Evolutionary conservation across 2,797 vertebrate species (phyloP).

Genomic region (Microctenopoma steveboyesi): DNA sequence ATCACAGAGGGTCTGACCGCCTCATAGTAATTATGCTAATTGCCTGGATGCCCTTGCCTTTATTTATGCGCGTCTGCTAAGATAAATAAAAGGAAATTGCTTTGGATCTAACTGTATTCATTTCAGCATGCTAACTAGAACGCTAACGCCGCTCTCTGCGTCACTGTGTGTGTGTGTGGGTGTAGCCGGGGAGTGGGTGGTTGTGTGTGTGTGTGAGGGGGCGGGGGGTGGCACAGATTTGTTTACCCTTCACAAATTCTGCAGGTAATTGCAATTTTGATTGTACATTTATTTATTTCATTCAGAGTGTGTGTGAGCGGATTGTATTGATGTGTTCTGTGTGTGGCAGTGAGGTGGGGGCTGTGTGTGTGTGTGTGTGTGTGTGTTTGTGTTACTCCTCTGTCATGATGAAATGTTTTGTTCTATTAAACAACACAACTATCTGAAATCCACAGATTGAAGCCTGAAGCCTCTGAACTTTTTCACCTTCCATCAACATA

Average conservation of each 20-base stretch:
- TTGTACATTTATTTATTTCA: slow-evolving; percentile 96
- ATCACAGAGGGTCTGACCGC: slow-evolving; percentile 97
- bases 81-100: slow-evolving; percentile 99
- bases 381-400: slow-evolving; percentile 34
- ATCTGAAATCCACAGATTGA: slow-evolving; percentile 33
- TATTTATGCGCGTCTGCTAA: slow-evolving; percentile 99
- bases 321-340: slow-evolving; percentile 36
- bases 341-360: slow-evolving; percentile 21
- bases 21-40: slow-evolving; percentile 99
- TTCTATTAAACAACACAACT: slow-evolving; percentile 84
- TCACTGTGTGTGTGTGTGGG: slow-evolving; percentile 29
- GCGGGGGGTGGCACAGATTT: slow-evolving; percentile 86
- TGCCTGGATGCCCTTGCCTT: slow-evolving; percentile 99
- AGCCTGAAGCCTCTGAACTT: neutral
- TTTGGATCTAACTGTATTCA: slow-evolving; percentile 99
- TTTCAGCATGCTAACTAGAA: slow-evolving; percentile 99
- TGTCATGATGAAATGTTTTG: slow-evolving; percentile 97
- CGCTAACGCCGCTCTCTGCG: slow-evolving; percentile 45
- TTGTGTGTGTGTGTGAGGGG: neutral
- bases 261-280: slow-evolving; percentile 99
- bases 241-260: slow-evolving; percentile 98
- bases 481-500: neutral
- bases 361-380: slow-evolving; percentile 59
- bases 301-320: slow-evolving; percentile 36
- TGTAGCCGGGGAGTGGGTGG: neutral